Conservation (phyloP, 2,113 vertebrate genomes). For the Pterophyllum scalare region DNA sequence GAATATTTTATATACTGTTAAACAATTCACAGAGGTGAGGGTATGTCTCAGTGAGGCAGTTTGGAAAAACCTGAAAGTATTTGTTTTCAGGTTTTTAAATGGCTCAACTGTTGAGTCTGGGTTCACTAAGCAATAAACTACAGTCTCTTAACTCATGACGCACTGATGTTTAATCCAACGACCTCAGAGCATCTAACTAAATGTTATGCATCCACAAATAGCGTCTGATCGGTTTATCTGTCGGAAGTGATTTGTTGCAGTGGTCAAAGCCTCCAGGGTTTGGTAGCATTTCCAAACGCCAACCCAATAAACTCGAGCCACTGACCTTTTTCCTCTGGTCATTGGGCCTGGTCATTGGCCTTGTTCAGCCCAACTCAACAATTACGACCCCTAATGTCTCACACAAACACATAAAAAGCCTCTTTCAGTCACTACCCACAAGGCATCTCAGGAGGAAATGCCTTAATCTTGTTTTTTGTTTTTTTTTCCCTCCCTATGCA, state of each 20-base stretch:
- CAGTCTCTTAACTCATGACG: slow-evolving; percentile 13
- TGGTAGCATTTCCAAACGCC: slow-evolving; percentile 71
- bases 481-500: not conserved
- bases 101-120: not conserved
- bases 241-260: slow-evolving; percentile 75
- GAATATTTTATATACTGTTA: not conserved
- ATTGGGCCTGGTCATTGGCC: slow-evolving; percentile 62
- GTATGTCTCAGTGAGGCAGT: not conserved
- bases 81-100: not conserved
- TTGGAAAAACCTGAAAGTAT: not conserved
- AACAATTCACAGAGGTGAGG: not conserved
- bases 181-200: slow-evolving; percentile 66
- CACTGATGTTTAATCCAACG: slow-evolving; percentile 49
- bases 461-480: slow-evolving; percentile 34
- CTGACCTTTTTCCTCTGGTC: slow-evolving; percentile 78
- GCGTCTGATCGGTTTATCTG: slow-evolving; percentile 72
- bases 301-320: slow-evolving; percentile 75
- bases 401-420: slow-evolving; percentile 64
- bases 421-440: slow-evolving; percentile 54
- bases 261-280: slow-evolving; percentile 65
- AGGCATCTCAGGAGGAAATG: slow-evolving; percentile 64
- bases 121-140: slow-evolving; percentile 18
- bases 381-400: slow-evolving; percentile 74
- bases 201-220: slow-evolving; percentile 76
- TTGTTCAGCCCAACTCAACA: slow-evolving; percentile 73